Evolutionary conservation across 1,140 invertebrate species (phyloP).

Genomic region (Lepidurus arcticus): DNA sequence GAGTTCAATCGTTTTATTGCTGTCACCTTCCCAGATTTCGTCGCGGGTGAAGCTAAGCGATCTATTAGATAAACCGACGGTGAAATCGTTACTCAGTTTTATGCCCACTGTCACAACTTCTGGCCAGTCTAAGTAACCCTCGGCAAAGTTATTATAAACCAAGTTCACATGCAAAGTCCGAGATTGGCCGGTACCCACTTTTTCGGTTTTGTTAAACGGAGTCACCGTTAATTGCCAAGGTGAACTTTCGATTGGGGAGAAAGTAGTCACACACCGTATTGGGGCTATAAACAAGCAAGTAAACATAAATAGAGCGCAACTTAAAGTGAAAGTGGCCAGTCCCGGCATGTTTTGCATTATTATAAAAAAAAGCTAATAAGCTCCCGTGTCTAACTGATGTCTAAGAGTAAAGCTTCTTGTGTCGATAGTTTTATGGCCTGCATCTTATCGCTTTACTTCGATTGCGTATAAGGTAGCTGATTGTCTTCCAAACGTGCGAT

Average conservation of each 20-base stretch:
- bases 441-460: too few relatives aligned
- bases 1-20: constrained; percentile 20
- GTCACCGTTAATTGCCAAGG: background rate
- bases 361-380: constrained; percentile 33
- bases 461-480: too few relatives aligned
- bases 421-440: too few relatives aligned
- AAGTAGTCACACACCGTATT: background rate
- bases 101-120: background rate
- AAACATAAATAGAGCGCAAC: background rate
- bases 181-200: background rate
- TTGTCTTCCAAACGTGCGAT: too few relatives aligned
- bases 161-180: background rate
- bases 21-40: constrained; percentile 14
- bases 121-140: background rate
- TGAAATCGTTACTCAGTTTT: background rate
- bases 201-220: background rate
- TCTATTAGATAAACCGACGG: background rate
- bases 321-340: background rate
- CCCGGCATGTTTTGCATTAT: constrained; percentile 36
- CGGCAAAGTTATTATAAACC: background rate
- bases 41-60: constrained; percentile 23
- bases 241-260: background rate
- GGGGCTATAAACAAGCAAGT: background rate
- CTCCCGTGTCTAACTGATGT: constrained; percentile 32
- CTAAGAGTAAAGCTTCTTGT: too few relatives aligned